phyloP scores from a whole-genome alignment of 2,113 vertebrate genomes.

The Brachypodius melanocephalos region DNA sequence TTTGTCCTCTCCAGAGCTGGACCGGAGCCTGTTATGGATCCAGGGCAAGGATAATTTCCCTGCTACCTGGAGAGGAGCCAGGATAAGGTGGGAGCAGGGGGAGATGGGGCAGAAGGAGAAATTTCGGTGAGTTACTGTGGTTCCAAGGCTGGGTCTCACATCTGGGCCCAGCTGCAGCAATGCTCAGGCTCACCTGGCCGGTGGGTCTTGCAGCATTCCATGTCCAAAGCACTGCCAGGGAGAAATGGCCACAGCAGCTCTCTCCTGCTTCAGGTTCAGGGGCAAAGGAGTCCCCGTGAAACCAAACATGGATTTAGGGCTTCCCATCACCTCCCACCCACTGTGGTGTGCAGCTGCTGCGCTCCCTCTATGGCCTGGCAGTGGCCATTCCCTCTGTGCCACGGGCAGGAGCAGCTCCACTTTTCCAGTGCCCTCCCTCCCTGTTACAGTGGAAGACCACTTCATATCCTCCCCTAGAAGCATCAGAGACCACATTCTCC shows the following conservation, averaged over 20 bases:
- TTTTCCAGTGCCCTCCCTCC: neutral
- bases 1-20: neutral
- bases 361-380: fast-evolving
- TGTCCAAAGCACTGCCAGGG: neutral
- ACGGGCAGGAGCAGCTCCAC: neutral
- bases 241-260: neutral
- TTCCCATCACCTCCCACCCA: neutral
- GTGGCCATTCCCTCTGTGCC: neutral
- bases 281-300: neutral
- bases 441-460: neutral
- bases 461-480: fast-evolving
- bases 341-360: neutral
- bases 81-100: neutral
- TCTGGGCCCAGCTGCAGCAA: neutral
- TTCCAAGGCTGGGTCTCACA: neutral
- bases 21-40: neutral
- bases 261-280: neutral
- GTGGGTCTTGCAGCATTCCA: neutral
- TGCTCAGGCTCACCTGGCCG: neutral
- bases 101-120: neutral
- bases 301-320: neutral
- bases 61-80: neutral
- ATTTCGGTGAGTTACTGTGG: neutral
- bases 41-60: neutral
- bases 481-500: fast-evolving